Evolutionary conservation across 2,797 vertebrate species (phyloP).

Genomic region (Garrulus glandarius): DNA sequence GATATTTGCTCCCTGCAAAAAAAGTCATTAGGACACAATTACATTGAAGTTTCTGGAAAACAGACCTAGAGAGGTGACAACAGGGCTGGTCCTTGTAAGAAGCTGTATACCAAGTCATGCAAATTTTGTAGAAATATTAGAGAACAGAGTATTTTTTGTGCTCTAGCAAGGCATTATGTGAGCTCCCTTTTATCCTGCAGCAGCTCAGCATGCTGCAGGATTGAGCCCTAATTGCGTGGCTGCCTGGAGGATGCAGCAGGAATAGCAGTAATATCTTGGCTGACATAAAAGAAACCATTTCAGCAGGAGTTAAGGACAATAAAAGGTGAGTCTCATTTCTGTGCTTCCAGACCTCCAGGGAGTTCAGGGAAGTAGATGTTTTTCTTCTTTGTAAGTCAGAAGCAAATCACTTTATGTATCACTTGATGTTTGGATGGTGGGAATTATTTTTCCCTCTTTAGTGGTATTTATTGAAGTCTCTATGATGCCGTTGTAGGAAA

Average conservation of each 20-base stretch:
- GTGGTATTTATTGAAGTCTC: neutral
- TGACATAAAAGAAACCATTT: slow-evolving; percentile 21
- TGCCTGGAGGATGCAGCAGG: slow-evolving; percentile 10
- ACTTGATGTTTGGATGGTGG: neutral
- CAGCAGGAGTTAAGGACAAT: neutral
- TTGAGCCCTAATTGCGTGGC: neutral
- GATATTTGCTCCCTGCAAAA: neutral
- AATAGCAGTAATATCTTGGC: slow-evolving; percentile 16
- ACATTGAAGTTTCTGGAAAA: neutral
- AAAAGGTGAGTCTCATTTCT: neutral
- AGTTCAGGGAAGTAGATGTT: neutral
- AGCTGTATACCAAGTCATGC: neutral
- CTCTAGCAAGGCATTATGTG: neutral
- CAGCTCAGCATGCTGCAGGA: slow-evolving; percentile 4
- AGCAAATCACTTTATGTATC: neutral
- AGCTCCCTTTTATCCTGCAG: neutral
- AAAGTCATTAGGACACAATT: neutral
- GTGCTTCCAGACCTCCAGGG: neutral
- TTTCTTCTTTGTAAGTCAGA: neutral
- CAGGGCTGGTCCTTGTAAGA: neutral
- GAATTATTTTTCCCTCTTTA: neutral
- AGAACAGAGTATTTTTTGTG: neutral
- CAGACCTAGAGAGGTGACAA: neutral
- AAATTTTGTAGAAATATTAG: neutral
- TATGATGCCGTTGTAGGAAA: neutral